Evolutionary conservation across 2,888 invertebrate genomes (phyloP).

Genomic region (Xanthia icteritia): DNA sequence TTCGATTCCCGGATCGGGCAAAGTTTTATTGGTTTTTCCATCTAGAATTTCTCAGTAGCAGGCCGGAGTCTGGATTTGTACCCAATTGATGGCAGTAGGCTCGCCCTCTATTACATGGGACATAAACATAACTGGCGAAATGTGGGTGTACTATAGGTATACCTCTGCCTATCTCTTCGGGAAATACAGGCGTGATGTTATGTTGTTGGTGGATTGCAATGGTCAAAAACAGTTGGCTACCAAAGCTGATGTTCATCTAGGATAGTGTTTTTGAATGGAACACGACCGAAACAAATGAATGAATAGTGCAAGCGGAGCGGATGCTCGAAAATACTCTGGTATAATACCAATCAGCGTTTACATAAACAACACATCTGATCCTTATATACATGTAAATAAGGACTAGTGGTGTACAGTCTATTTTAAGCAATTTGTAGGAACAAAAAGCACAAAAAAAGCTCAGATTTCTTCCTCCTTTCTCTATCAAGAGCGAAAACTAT

Average conservation of each 20-base stretch:
- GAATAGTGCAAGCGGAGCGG: not conserved
- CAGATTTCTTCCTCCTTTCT: not conserved
- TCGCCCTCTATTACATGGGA: not conserved
- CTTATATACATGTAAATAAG: not conserved
- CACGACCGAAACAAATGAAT: conserved; percentile 9
- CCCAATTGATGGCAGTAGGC: not conserved
- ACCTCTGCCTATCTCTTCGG: not conserved
- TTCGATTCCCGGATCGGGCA: not conserved
- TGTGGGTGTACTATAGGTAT: not conserved
- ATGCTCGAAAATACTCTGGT: not conserved
- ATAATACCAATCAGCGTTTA: not conserved
- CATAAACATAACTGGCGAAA: not conserved
- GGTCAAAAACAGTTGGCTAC: not conserved
- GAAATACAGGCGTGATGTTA: not conserved
- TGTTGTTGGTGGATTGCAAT: not conserved
- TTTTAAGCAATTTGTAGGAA: not conserved
- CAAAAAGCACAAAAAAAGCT: not conserved
- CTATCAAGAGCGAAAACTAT: conserved; percentile 2
- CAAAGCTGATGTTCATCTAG: conserved; percentile 1
- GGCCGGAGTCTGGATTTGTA: not conserved
- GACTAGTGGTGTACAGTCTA: not conserved
- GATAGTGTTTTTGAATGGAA: conserved; percentile 10
- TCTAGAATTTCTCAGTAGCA: not conserved
- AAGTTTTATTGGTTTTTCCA: not conserved
- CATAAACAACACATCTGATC: not conserved